Percentiles rank a stretch among this genome's conserved stretches.
Conservation (phyloP, 2,888 invertebrate species). For the Drosophila rellima region DNA sequence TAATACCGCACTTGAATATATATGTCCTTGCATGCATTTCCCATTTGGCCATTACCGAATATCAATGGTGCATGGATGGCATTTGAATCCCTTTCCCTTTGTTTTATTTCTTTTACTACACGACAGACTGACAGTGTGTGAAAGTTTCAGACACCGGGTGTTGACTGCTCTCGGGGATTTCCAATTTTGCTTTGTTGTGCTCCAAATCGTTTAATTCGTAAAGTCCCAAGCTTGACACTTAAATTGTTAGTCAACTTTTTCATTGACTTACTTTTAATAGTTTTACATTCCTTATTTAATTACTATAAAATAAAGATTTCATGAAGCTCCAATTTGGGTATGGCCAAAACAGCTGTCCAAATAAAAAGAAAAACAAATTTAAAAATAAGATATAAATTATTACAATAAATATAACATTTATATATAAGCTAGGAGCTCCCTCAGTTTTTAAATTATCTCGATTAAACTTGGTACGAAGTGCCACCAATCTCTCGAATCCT, state of each 20-base stretch:
- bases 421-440: too few species aligned
- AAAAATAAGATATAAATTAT: too few species aligned
- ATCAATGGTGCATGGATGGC: conserved; percentile 56
- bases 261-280: not conserved
- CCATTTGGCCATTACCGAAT: conserved; percentile 42
- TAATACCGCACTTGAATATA: conserved; percentile 20
- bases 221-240: conserved; percentile 52
- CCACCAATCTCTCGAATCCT: not conserved
- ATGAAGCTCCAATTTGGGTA: too few species aligned
- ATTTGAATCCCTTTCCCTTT: conserved; percentile 34
- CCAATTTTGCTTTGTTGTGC: conserved; percentile 27
- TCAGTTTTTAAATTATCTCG: too few species aligned
- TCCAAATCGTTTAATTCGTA: conserved; percentile 1
- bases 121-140: conserved; percentile 46
- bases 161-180: conserved; percentile 14
- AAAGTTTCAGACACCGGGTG: conserved; percentile 41
- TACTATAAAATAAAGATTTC: not conserved
- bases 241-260: conserved; percentile 15
- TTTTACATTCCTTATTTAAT: not conserved
- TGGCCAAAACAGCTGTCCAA: too few species aligned
- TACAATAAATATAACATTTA: not conserved
- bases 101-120: conserved; percentile 41
- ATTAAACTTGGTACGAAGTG: too few species aligned
- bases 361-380: too few species aligned
- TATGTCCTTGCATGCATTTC: conserved; percentile 47